Conservation (phyloP, 2,888 invertebrate species). For the Tinea semifulvella region DNA sequence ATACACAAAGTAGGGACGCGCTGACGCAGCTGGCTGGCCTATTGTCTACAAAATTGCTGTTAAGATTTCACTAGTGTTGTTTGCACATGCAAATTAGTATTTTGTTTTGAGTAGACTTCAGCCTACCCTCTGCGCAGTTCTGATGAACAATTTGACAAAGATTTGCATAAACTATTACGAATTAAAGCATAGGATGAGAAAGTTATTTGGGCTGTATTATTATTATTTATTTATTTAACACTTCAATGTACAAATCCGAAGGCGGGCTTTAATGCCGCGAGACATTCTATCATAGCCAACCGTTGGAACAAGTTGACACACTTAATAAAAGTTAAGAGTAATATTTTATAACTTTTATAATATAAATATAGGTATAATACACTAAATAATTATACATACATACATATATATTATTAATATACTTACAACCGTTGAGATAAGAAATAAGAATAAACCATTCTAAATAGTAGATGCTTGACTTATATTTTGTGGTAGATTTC, state of each 20-base stretch:
- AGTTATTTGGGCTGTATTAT: neutral
- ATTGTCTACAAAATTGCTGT: conserved; percentile 61
- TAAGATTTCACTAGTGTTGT: conserved; percentile 60
- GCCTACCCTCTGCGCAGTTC: neutral
- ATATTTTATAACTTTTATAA: too few relatives aligned
- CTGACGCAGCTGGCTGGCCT: conserved; percentile 43
- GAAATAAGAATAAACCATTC: too few relatives aligned
- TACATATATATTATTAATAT: too few relatives aligned
- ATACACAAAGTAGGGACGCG: conserved; percentile 21
- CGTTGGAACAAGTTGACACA: too few relatives aligned
- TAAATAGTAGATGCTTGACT: too few relatives aligned
- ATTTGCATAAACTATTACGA: conserved; percentile 62
- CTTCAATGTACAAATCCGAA: neutral
- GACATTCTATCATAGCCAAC: too few relatives aligned
- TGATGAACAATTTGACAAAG: conserved; percentile 27
- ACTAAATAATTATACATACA: too few relatives aligned
- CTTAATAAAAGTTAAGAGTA: too few relatives aligned
- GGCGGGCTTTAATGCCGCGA: neutral
- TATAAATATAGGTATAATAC: too few relatives aligned
- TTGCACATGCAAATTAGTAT: conserved; percentile 63
- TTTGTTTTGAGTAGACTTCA: conserved; percentile 43
- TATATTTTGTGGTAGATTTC: too few relatives aligned
- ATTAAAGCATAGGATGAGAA: conserved; percentile 31
- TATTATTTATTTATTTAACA: neutral
- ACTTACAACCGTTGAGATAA: too few relatives aligned